Evolutionary conservation across 1,140 invertebrate species (phyloP).

Genomic region (Dendroctonus valens): DNA sequence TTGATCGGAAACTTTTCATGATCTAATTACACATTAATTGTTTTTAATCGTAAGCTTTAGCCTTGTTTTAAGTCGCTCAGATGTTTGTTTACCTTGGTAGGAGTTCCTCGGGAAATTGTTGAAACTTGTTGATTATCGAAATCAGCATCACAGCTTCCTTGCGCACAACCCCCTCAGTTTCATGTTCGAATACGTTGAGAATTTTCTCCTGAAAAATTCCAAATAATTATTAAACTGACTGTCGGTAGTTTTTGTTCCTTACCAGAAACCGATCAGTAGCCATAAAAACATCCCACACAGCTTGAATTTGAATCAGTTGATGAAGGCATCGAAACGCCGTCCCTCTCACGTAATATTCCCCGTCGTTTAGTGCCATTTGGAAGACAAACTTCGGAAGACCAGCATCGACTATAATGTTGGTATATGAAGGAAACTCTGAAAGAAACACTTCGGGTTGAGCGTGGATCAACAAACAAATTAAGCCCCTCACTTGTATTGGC

Average conservation of each 20-base stretch:
- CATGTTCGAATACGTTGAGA: conserved; percentile 61
- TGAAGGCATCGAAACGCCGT: conserved; percentile 69
- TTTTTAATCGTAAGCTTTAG: too few relatives aligned
- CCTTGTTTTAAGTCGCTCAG: too few relatives aligned
- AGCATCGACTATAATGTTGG: conserved; percentile 65
- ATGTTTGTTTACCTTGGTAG: conserved; percentile 15
- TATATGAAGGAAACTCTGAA: conserved; percentile 75
- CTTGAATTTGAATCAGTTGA: conserved; percentile 61
- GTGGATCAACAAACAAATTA: neutral
- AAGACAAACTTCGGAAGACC: conserved; percentile 63
- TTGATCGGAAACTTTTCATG: too few relatives aligned
- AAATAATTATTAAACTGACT: conserved; percentile 2
- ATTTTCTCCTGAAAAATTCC: conserved; percentile 59
- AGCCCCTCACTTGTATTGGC: conserved; percentile 63
- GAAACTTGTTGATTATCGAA: conserved; percentile 63
- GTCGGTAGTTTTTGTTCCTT: conserved; percentile 40
- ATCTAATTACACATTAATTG: too few relatives aligned
- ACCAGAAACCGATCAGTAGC: conserved; percentile 62
- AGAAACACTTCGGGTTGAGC: conserved; percentile 10
- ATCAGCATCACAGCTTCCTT: conserved; percentile 67
- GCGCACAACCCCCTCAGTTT: conserved; percentile 72
- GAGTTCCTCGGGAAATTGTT: conserved; percentile 56
- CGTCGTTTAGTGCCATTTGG: conserved; percentile 63
- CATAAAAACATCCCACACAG: conserved; percentile 64
- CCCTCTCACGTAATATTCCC: conserved; percentile 70